Conservation (phyloP, 2,113 vertebrate genomes). For the Albula glossodonta region DNA sequence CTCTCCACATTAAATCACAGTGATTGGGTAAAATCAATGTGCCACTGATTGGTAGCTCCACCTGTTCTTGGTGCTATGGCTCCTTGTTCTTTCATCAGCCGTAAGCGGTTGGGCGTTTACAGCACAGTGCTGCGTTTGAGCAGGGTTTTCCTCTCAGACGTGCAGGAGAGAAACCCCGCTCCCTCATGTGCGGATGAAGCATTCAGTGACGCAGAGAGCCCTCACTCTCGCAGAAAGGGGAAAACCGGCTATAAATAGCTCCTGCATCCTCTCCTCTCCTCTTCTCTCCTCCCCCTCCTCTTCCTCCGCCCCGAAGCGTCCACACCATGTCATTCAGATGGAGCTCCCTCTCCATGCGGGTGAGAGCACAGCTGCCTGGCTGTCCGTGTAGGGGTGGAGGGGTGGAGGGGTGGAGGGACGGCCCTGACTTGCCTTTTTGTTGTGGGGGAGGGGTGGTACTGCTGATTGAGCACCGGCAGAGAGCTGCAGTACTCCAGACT, state of each 20-base stretch:
- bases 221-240: constrained; percentile 43
- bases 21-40: no score
- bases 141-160: background rate
- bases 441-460: constrained; percentile 4
- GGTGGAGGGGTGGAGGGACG: background rate
- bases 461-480: background rate
- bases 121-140: background rate
- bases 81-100: background rate
- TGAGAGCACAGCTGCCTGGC: constrained; percentile 29
- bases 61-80: no score
- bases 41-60: no score
- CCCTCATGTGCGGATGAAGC: constrained; percentile 7
- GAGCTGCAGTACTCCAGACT: background rate
- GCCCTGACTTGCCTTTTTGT: constrained; percentile 15
- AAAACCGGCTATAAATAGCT: constrained; percentile 63
- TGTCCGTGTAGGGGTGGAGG: constrained; percentile 9
- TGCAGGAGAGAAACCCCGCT: constrained; percentile 10
- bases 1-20: no score
- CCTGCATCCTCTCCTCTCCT: constrained; percentile 19
- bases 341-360: constrained; percentile 11
- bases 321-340: constrained; percentile 23
- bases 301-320: constrained; percentile 21
- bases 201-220: constrained; percentile 29
- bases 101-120: background rate
- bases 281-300: constrained; percentile 7